phyloP scores from a whole-genome alignment of 2,797 vertebrate genomes.

The Artibeus lituratus region DNA sequence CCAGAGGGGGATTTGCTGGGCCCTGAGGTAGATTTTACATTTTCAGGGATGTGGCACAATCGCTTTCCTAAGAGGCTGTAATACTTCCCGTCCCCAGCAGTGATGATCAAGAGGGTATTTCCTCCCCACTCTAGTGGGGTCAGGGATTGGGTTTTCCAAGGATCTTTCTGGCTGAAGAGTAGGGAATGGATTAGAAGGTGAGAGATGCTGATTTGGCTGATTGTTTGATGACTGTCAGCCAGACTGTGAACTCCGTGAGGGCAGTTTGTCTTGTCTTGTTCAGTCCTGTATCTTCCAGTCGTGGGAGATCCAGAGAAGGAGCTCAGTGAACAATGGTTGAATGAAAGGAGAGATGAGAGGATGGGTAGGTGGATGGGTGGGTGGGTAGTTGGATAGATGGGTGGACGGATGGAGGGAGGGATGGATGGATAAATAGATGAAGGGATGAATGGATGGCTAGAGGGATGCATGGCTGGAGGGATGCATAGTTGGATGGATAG shows the following conservation, averaged over 20 bases:
- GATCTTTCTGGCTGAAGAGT: not conserved
- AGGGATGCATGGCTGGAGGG: fast-evolving
- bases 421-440: too few species aligned
- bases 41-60: not conserved
- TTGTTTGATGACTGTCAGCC: not conserved
- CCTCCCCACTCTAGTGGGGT: too few species aligned
- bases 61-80: not conserved
- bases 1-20: not conserved
- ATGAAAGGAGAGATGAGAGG: too few species aligned
- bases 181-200: fast-evolving
- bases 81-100: not conserved
- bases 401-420: too few species aligned
- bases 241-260: fast-evolving
- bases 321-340: not conserved
- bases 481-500: not conserved
- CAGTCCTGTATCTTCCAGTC: not conserved
- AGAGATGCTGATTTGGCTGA: not conserved
- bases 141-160: not conserved
- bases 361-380: too few species aligned
- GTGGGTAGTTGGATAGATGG: not conserved
- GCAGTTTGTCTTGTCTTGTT: not conserved
- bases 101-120: fast-evolving
- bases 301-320: not conserved
- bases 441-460: not conserved
- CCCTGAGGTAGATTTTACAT: not conserved